These are phyloP conservation scores for Creontiades dilutus DNA, from an alignment of 2,888 invertebrate genomes.

Conservation along the genomic window DNA sequence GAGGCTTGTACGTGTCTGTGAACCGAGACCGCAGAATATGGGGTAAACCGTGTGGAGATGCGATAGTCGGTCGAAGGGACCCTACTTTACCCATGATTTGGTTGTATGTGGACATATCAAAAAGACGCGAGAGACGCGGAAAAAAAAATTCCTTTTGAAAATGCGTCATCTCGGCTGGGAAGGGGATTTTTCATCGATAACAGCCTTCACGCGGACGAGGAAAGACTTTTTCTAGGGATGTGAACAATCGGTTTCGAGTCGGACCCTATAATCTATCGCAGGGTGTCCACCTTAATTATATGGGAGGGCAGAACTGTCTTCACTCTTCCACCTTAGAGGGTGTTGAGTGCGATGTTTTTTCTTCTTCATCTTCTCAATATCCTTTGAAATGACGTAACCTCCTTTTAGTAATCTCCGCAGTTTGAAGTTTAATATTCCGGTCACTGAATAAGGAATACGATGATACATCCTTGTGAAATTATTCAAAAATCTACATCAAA, in stretches of 20 bases:
- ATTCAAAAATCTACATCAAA: too few species aligned
- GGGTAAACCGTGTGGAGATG: not conserved
- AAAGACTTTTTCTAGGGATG: not conserved
- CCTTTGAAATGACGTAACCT: too few species aligned
- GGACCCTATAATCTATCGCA: constrained; percentile 17
- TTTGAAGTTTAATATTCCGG: too few species aligned
- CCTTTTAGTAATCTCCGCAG: too few species aligned
- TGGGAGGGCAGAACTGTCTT: not conserved
- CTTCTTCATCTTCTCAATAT: too few species aligned
- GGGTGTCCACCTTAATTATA: constrained; percentile 24
- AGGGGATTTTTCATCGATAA: not conserved
- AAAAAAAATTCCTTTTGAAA: not conserved
- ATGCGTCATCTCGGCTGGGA: not conserved
- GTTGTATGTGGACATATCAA: not conserved
- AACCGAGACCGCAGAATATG: constrained; percentile 17
- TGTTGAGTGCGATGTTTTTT: not conserved
- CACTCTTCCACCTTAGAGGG: not conserved
- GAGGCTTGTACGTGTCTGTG: not conserved
- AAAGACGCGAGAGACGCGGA: not conserved
- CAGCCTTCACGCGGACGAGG: not conserved
- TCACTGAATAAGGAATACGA: too few species aligned
- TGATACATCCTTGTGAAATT: too few species aligned
- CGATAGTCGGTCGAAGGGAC: not conserved
- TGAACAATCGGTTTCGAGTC: not conserved
- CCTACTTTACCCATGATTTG: constrained; percentile 2